A percentile compares a stretch with the other conserved stretches of the same genome.
These are phyloP conservation scores for Andrena trimmerana DNA, from an alignment of 2,888 invertebrate species.

Conservation along the genomic window DNA sequence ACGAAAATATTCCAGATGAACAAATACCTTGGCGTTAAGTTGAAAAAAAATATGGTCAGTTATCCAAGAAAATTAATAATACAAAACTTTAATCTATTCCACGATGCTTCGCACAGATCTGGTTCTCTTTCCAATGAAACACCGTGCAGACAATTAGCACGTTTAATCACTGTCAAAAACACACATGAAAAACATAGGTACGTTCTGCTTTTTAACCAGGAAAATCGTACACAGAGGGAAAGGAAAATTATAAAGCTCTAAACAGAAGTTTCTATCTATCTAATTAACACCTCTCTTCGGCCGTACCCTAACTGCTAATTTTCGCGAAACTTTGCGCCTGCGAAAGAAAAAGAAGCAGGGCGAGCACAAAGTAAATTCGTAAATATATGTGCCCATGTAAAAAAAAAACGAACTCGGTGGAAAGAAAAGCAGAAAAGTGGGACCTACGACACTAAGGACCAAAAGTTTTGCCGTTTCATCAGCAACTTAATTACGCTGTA, in stretches of 20 bases:
- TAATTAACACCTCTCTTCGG: conserved; percentile 38
- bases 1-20: no score
- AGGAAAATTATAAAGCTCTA: background rate
- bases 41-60: background rate
- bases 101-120: background rate
- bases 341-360: background rate
- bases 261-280: conserved; percentile 40
- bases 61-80: background rate
- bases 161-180: background rate
- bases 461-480: conserved; percentile 17
- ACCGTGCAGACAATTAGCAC: background rate
- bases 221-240: background rate
- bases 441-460: background rate
- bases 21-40: no score
- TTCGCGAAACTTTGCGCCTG: conserved; percentile 22
- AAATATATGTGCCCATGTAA: background rate
- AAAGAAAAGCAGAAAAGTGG: background rate
- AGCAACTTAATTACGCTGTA: conserved; percentile 1
- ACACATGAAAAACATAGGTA: background rate
- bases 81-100: no score
- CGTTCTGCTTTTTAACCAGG: background rate
- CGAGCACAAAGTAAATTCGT: conserved; percentile 16
- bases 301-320: conserved; percentile 38
- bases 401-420: background rate
- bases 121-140: background rate